Conservation (phyloP, 1,140 invertebrate species). For the Charaxes varanes region DNA sequence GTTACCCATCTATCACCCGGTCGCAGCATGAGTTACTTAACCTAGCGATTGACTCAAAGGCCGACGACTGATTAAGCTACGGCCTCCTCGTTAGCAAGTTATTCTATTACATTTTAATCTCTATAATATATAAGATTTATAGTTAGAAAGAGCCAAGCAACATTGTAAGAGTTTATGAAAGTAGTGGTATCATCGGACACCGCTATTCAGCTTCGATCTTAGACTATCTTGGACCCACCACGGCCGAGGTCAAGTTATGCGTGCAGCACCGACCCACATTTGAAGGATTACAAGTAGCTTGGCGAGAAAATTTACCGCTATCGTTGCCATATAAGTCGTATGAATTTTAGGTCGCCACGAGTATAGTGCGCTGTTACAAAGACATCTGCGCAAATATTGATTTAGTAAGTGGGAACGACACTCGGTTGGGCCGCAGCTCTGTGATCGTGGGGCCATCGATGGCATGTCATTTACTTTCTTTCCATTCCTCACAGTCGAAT, state of each 20-base stretch:
- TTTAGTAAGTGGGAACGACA: slow-evolving; percentile 66
- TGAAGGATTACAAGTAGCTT: slow-evolving; percentile 71
- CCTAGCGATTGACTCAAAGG: no score
- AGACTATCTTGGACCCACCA: slow-evolving; percentile 46
- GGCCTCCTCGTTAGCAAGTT: no score
- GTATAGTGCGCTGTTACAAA: slow-evolving; percentile 66
- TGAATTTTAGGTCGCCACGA: slow-evolving; percentile 72
- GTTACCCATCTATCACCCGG: no score
- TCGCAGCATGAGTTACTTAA: no score
- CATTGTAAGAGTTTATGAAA: no score
- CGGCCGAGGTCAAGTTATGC: slow-evolving; percentile 58
- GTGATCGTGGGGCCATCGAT: slow-evolving; percentile 24
- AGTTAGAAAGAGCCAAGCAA: no score
- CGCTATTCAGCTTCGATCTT: slow-evolving; percentile 42
- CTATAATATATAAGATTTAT: not conserved
- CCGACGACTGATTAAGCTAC: no score
- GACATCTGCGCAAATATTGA: slow-evolving; percentile 73
- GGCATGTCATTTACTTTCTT: slow-evolving; percentile 34
- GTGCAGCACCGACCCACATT: slow-evolving; percentile 68
- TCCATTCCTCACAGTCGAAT: slow-evolving; percentile 7
- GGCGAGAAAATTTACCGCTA: slow-evolving; percentile 73
- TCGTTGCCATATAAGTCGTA: slow-evolving; percentile 71
- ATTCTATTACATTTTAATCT: no score
- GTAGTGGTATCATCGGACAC: slow-evolving; percentile 9
- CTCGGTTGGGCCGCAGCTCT: slow-evolving; percentile 35